phyloP scores from a whole-genome alignment of 2,797 vertebrate genomes.

The Balearica regulorum region DNA sequence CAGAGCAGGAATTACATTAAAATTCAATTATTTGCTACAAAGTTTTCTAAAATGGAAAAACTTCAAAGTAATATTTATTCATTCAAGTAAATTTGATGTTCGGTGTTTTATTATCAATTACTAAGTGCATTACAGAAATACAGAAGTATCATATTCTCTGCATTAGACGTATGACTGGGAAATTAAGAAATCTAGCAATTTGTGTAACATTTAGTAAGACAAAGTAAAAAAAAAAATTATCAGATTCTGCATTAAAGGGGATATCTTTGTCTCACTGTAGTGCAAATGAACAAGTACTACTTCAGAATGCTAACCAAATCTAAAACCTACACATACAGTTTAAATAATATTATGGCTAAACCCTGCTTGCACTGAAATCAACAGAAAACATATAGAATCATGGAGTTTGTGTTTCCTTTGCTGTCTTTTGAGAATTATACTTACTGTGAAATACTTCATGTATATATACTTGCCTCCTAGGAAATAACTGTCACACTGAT shows the following conservation, averaged over 20 bases:
- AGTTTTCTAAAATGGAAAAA: not conserved
- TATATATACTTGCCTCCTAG: not conserved
- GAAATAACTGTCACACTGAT: not conserved
- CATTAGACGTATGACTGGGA: not conserved
- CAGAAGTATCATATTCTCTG: not conserved
- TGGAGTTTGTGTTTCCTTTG: not conserved
- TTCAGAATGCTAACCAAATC: not conserved
- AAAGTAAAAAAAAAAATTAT: not conserved
- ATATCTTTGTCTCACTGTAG: not conserved
- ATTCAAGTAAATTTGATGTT: not conserved
- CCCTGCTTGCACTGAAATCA: not conserved
- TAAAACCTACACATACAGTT: rapidly evolving
- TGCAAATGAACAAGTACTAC: not conserved
- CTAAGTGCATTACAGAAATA: not conserved
- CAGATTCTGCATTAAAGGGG: not conserved
- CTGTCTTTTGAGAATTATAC: not conserved
- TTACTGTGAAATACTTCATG: not conserved
- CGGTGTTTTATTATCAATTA: not conserved
- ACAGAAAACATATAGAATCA: not conserved
- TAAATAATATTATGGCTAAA: not conserved
- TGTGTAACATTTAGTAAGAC: not conserved
- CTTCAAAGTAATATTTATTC: not conserved
- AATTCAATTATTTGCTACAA: not conserved
- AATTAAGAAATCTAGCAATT: not conserved
- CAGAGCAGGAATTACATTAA: not conserved